Conservation (phyloP, 2,888 invertebrate genomes). For the Phengaris arion region DNA sequence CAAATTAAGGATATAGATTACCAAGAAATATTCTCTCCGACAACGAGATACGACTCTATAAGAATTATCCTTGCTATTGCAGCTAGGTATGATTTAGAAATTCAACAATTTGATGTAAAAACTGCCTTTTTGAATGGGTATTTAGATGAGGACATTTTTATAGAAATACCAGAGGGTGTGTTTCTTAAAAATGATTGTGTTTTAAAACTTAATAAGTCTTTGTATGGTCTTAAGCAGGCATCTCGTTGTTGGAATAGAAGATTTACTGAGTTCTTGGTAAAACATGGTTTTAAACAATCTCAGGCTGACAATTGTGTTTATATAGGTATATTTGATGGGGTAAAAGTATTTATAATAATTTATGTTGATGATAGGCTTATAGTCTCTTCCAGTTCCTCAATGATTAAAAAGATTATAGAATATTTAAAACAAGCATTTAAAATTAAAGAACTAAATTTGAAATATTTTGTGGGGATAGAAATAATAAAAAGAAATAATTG, state of each 20-base stretch:
- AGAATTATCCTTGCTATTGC: slow-evolving; percentile 37
- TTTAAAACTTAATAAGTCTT: slow-evolving; percentile 40
- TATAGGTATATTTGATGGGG: slow-evolving; percentile 37
- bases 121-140: slow-evolving; percentile 42
- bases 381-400: slow-evolving; percentile 34
- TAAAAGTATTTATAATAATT: slow-evolving; percentile 41
- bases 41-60: slow-evolving; percentile 38
- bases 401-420: slow-evolving; percentile 32
- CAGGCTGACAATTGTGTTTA: slow-evolving; percentile 29
- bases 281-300: slow-evolving; percentile 41
- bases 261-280: slow-evolving; percentile 34
- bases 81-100: slow-evolving; percentile 33
- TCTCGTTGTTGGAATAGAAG: slow-evolving; percentile 31
- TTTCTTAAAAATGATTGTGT: slow-evolving; percentile 19
- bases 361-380: slow-evolving; percentile 46
- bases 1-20: slow-evolving; percentile 39
- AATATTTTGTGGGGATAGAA: slow-evolving; percentile 30
- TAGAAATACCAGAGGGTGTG: slow-evolving; percentile 40
- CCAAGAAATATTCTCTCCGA: slow-evolving; percentile 39
- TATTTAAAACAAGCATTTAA: slow-evolving; percentile 40
- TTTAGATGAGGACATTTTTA: slow-evolving; percentile 39
- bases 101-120: slow-evolving; percentile 30
- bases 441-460: slow-evolving; percentile 39
- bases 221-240: slow-evolving; percentile 31
- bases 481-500: too few species aligned